Conservation (phyloP, 2,113 vertebrate species). For the Hoplias malabaricus region DNA sequence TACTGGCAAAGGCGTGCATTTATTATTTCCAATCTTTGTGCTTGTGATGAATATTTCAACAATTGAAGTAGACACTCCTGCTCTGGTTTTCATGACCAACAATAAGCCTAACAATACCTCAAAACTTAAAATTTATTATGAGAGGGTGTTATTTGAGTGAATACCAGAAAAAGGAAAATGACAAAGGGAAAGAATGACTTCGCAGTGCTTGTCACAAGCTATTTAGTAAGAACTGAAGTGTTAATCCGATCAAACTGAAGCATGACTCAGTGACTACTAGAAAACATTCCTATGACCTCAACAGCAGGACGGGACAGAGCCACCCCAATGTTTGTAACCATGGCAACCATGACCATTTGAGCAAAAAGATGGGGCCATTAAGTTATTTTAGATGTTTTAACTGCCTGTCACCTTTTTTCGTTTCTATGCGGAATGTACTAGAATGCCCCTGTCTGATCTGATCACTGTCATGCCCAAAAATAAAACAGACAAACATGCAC, state of each 20-base stretch:
- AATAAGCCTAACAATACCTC: background rate
- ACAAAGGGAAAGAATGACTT: background rate
- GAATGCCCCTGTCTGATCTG: constrained; percentile 52
- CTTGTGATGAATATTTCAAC: background rate
- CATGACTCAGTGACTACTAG: constrained; percentile 24
- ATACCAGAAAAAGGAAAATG: background rate
- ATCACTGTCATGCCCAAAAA: constrained; percentile 55
- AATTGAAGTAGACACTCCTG: background rate
- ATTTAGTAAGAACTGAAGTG: constrained; percentile 28
- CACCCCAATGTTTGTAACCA: constrained; percentile 22
- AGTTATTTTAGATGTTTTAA: constrained; percentile 25
- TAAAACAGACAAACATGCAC: constrained; percentile 18
- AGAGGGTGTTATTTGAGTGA: background rate
- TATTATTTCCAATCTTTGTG: background rate
- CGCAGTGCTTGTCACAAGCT: background rate
- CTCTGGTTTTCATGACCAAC: constrained; percentile 1
- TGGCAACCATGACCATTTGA: constrained; percentile 24
- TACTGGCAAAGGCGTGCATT: background rate
- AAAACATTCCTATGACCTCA: constrained; percentile 26
- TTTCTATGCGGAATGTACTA: constrained; percentile 30
- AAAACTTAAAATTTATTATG: too few species aligned
- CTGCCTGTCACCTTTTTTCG: background rate
- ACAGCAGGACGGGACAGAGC: background rate
- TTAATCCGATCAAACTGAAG: constrained; percentile 32
- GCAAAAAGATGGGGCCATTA: background rate